phyloP scores from a whole-genome alignment of 2,113 vertebrate species.

The Colossoma macropomum region DNA sequence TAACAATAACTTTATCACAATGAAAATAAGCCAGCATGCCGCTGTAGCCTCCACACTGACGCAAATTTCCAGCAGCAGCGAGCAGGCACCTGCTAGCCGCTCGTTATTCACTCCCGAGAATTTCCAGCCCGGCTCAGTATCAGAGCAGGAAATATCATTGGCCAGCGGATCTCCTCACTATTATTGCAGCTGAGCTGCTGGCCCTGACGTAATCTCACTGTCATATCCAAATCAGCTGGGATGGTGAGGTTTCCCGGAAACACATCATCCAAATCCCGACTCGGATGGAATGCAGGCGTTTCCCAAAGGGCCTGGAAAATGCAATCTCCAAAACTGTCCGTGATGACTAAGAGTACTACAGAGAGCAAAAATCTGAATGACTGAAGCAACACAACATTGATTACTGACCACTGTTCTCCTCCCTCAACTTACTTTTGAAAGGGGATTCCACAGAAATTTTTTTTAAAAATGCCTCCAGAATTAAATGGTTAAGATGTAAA shows the following conservation, averaged over 20 bases:
- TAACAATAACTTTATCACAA: conserved; percentile 43
- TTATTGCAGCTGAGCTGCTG: conserved; percentile 58
- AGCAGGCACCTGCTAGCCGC: not conserved
- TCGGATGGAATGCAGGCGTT: conserved; percentile 62
- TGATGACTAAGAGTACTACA: conserved; percentile 67
- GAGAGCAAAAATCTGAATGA: conserved; percentile 58
- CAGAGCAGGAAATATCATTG: conserved; percentile 73
- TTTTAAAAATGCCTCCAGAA: too few relatives aligned
- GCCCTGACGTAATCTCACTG: conserved; percentile 59
- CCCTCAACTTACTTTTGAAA: not conserved
- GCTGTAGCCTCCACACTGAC: conserved; percentile 30
- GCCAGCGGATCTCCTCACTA: conserved; percentile 57
- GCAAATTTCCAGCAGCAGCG: conserved; percentile 35
- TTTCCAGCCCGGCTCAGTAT: conserved; percentile 36
- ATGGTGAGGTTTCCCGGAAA: conserved; percentile 63
- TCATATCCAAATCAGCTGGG: conserved; percentile 72
- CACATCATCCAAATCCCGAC: conserved; percentile 66
- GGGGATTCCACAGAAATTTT: too few relatives aligned
- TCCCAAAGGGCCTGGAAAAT: conserved; percentile 54
- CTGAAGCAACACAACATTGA: not conserved
- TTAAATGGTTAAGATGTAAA: too few relatives aligned
- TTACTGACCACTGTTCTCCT: not conserved
- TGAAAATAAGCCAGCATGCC: conserved; percentile 15
- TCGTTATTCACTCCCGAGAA: not conserved
- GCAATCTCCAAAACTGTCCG: conserved; percentile 58